Evolutionary conservation across 2,888 invertebrate species (phyloP), one percentile per base, ranked within the genome.

Genomic region (Heliconius cydno): DNA sequence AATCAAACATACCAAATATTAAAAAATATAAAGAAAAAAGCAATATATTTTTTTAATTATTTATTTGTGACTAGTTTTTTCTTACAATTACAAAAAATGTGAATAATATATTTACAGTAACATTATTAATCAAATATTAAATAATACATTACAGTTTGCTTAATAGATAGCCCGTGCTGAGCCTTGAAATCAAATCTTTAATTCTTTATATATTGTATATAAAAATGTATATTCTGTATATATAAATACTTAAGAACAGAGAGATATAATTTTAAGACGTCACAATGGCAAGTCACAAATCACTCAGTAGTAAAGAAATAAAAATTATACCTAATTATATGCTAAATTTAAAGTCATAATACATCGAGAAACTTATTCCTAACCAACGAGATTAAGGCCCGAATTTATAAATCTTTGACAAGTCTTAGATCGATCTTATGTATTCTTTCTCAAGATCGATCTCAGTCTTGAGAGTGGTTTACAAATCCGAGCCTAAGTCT

Each of bases 41-140:
- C 38, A 68, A 6, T 38, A n/a, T n/a, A 13, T n/a, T 1, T 68
- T 41, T 13, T 25, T 3, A 41, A n/a, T 70, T 25, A 41, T 70
- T 70, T 70, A 70, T 41, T 70, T 41, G 7, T 15, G 68, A 70
- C 68, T 70, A 70, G 68, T 15, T 70, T 70, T 41, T n/a, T 25
- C 12, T 70, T 70, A 70, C 25, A 70, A 70, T 25, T 70, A 41
- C 41, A 41, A 41, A 41, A 41, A 70, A 70, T 70, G 41, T 70
- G n/a, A 38, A 68, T 52, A 52, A 22, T 70, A 41, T 25, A 41
- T 68, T 38, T 38, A 68, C 38, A 68, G n/a, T 68, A 38, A 22
- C n/a, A 12, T 5, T n/a, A 38, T 38, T 68, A 9, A n/a, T n/a
- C 13, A 25, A 15, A 25, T 28, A 65, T 25, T 65, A 13, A 63